Base-by-base conservation (phyloP, 2,888 invertebrate species). In the Aradus depressus region DNA sequence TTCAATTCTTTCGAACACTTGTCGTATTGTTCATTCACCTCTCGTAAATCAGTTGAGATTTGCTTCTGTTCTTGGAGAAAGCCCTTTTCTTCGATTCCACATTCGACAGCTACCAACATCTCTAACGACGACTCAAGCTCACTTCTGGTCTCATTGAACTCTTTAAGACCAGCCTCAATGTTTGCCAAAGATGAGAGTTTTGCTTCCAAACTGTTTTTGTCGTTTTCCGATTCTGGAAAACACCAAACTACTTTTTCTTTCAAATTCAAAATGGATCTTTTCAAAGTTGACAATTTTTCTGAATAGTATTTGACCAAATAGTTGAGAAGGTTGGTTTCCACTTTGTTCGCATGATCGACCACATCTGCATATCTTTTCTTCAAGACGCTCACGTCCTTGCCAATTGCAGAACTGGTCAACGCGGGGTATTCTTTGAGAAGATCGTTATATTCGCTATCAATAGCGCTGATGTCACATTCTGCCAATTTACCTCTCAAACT, bases 211-310 rank as follows among this genome's bases (percentile, higher is more conserved):
- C 90, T 91, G 65, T 92, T 93, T 65, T 84, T 84, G 64, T 95
- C 93, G 63, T 88, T 90, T 26, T 82, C 80, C 1, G 83, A 77
- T 64, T 93, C 92, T 0, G 90, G 88, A 62, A 82, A 77, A 66
- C 93, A 95, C 91, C 93, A 93, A 12, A 80, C 75, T 1, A 90
- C 80, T 68, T 93, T 93, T 64, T 95, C 93, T 56, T 83, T 82
- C 58, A 86, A 80, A 2, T 84, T 81, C 44, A 78, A 75, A 8
- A 93, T 76, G 64, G 87, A 80, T 60, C 90, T 77, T 61, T 87
- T 84, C 31, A 91, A 73, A 64, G 84, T 83, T 41, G 79, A 79
- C 51, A 87, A 77, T 63, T 88, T 90, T 59, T 91, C 91, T 41
- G 81, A 80, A 62, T 90, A 88, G 59, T 84, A 77, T 67, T 92